Base-by-base conservation (phyloP, 2,797 vertebrate genomes). In the Propithecus perrieri region DNA sequence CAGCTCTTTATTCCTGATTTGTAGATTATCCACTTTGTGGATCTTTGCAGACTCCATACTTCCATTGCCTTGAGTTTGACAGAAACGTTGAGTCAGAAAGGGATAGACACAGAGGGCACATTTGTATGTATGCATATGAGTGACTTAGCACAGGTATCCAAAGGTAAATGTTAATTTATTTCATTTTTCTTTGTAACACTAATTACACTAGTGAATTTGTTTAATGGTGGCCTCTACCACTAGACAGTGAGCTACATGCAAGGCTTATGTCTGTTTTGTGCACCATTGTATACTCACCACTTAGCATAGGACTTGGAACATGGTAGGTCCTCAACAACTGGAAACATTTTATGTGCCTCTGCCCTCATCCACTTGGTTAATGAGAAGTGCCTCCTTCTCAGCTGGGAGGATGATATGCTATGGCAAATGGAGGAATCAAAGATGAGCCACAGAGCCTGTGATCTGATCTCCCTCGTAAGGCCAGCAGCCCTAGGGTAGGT, bases 401-500 rank as follows among this genome's bases (percentile, higher is more conserved):
- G 75, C 80, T 80, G 28, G 59, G 57, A 84, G 57, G 69, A 57
- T 91, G 53, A 43, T 71, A n/a, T 80, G 26, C 28, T 55, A 13
- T 18, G 46, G 20, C 53, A 81, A 94, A 26, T 55, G 48, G 61
- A 61, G 43, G 76, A 80, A 67, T 96, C 88, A 61, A 83, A 91
- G 83, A 85, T 48, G 74, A 95, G 41, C 85, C 89, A 75, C 18
- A 57, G 65, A 89, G 53, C 67, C 95, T 95, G 28, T 50, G 78
- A 95, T 94, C 61, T 61, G 48, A 95, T 95, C 33, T 92, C 55
- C 57, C 35, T 35, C 57, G 53, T 69, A 67, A 97, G 81, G 67
- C 87, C 84, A 33, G n/a, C 86, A 65, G 92, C 89, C 50, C 17
- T n/a, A 78, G 88, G 80, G 65, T 63, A 95, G 93, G 65, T 65